Base-by-base conservation (phyloP, 2,888 invertebrate genomes). In the Beris morrisii region DNA sequence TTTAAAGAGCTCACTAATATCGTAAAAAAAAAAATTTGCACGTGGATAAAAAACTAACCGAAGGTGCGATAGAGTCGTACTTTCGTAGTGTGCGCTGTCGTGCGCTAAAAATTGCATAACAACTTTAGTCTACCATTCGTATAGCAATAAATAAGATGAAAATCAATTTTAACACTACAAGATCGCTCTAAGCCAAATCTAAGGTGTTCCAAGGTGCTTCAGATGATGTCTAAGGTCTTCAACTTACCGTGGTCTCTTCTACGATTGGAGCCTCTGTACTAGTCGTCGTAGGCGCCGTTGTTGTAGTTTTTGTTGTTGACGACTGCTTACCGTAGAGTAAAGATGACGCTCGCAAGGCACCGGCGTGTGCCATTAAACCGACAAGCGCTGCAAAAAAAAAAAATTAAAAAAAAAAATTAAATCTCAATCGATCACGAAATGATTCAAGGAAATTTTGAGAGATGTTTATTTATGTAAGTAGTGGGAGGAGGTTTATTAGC, bases 281-380 rank as follows among this genome's bases (percentile, higher is more conserved):
- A n/a, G 81, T 81, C 58, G 81, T 30, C 82, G 83, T 28, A 84
- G 82, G 15, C 11, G 22, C 13, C 22, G 52, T 2, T 31, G 84
- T 81, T 53, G 75, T 70, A 66, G 72, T 74, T 64, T 77, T 71
- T 67, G 77, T 73, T 67, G 76, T 75, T 65, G 75, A 73, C 71
- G 77, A 71, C 53, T 64, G 76, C 32, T 78, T 87, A 31, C 83
- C 79, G 78, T 84, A 85, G 78, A 88, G 84, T 67, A 88, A 82
- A 0, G 87, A 84, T 12, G 87, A 86, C 48, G 87, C 86, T 70
- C 83, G 83, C 48, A 84, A 81, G 32, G 83, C 83, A 65, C 81
- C 79, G 32, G 81, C 80, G 71, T 86, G 83, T 73, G 85, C 82
- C 63, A 86, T 74, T 65, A 84, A 78, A 48, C 83, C 70, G 83